Percentiles rank a stretch among this genome's conserved stretches.
Conservation (phyloP, 64 coral and sea anemone species). For the Pachyseris speciosa region DNA sequence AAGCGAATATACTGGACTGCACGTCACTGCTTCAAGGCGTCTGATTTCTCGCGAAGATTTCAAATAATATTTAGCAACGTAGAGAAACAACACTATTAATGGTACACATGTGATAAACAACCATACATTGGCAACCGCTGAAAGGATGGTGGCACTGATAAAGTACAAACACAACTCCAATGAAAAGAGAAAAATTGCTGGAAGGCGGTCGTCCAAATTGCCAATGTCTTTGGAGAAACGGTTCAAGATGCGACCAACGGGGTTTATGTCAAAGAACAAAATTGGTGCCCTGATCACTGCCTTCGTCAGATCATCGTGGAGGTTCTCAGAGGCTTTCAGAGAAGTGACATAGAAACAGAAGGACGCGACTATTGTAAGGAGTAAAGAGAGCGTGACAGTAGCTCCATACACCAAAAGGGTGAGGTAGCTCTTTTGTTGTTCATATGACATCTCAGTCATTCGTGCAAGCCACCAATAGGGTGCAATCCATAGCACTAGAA, state of each 20-base stretch:
- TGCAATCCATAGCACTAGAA: background rate
- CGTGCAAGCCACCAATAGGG: slow-evolving; percentile 41
- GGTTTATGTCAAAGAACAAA: slow-evolving; percentile 74
- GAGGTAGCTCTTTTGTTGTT: background rate
- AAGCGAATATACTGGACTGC: slow-evolving; percentile 70
- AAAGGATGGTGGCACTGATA: background rate
- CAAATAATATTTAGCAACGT: slow-evolving; percentile 38
- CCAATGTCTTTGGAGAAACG: slow-evolving; percentile 78
- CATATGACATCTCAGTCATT: slow-evolving; percentile 27
- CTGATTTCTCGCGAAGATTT: slow-evolving; percentile 34
- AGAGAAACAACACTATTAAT: background rate
- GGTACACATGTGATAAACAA: slow-evolving; percentile 33
- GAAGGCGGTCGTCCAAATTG: slow-evolving; percentile 25
- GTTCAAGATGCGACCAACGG: too few relatives aligned
- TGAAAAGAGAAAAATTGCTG: background rate
- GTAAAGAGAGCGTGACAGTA: background rate
- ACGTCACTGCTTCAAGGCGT: slow-evolving; percentile 57
- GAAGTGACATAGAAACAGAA: slow-evolving; percentile 22
- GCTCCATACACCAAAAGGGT: slow-evolving; percentile 26
- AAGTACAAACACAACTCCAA: background rate
- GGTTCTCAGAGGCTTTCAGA: slow-evolving; percentile 46
- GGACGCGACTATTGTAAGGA: background rate
- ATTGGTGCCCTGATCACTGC: slow-evolving; percentile 55
- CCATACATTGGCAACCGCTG: slow-evolving; percentile 47
- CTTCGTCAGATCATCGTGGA: slow-evolving; percentile 52